Evolutionary conservation across 2,113 vertebrate genomes (phyloP).

Genomic region (Cyanistes caeruleus): DNA sequence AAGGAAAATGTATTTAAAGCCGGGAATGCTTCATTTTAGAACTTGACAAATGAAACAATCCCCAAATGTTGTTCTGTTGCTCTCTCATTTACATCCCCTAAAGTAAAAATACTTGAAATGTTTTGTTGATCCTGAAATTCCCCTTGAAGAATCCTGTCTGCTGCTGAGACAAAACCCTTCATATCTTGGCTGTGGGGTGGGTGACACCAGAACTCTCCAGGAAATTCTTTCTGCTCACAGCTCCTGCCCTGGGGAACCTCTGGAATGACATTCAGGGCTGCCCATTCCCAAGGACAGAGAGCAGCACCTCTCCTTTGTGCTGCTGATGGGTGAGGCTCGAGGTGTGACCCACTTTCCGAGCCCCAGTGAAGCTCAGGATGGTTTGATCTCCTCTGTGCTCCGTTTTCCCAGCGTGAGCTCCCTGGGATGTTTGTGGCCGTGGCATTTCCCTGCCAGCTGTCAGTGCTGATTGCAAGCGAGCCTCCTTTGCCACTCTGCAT

Average conservation of each 20-base stretch:
- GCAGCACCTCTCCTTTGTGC: background rate
- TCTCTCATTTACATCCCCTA: background rate
- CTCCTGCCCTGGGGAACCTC: background rate
- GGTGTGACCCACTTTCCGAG: conserved; percentile 31
- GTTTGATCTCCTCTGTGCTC: conserved; percentile 11
- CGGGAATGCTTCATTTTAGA: background rate
- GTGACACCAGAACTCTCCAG: background rate
- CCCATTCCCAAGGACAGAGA: background rate
- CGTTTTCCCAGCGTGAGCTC: background rate
- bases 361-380: background rate
- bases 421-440: fast-evolving
- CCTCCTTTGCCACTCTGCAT: background rate
- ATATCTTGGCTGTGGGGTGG: fast-evolving
- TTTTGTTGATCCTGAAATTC: background rate
- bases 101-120: background rate
- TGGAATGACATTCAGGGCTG: background rate
- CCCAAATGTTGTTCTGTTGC: background rate
- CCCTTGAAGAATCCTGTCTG: background rate
- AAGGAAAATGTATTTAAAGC: background rate
- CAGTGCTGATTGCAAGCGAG: background rate
- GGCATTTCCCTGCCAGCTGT: background rate
- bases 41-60: background rate
- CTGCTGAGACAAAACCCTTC: background rate
- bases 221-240: background rate
- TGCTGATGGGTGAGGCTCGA: background rate